Evolutionary conservation across 1,140 invertebrate genomes (phyloP), one percentile per base, ranked within the genome.

Genomic region (Drosophila bifasciata): DNA sequence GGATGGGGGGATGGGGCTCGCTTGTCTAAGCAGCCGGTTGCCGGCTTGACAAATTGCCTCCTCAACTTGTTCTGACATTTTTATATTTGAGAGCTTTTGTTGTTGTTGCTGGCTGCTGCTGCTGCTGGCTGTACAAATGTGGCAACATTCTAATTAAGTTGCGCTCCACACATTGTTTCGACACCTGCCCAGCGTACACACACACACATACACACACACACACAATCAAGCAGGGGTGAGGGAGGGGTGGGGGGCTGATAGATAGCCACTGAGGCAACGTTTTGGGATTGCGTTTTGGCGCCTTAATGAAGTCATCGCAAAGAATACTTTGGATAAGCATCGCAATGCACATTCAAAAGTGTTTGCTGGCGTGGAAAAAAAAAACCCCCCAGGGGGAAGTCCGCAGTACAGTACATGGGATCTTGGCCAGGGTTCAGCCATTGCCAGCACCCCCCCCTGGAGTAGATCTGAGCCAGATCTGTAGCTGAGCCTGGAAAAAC

Each of bases 131-230:
- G 55, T 69, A 72, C 75, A 74, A 80, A 85, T 85, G 80, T 86
- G 81, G 81, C 80, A 85, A 85, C 80, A 85, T 85, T 85, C 80
- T 85, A 85, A 85, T 85, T 78, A 75, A 86, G 85, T 79, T 85
- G 81, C 69, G 69, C 73, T 63, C 73, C 74, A 81, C 67, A 86
- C 83, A 86, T 86, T 86, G 83, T 86, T 86, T 86, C 81, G 83
- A 88, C 81, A 86, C 81, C 81, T 75, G 81, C 63, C 64, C 71
- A 63, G 62, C 19, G 50, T 32, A 48, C 44, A 45, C 43, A 51
- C 25, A 50, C 25, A 49, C 13, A 45, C 39, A 59, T 15, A 51
- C 21, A 60, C 25, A 55, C 51, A 64, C n/a, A n/a, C n/a, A n/a
- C n/a, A n/a, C n/a, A n/a, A n/a, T n/a, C n/a, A n/a, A n/a, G n/a